Evolutionary conservation across 2,797 vertebrate genomes (phyloP).

Genomic region (Oreochromis mossambicus): DNA sequence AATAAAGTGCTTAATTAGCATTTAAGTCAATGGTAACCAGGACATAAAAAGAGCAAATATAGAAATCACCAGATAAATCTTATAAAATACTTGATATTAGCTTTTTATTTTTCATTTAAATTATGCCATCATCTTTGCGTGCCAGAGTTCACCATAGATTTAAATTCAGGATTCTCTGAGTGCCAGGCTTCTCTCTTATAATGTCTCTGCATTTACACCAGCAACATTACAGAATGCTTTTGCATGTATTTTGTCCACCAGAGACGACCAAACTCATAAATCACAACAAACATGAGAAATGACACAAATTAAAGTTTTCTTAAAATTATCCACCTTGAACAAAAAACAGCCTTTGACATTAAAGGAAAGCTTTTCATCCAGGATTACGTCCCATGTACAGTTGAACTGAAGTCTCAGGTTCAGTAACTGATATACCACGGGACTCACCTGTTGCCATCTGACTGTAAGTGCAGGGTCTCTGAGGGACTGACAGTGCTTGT

Average conservation of each 20-base stretch:
- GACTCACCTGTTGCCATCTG: slow-evolving; percentile 91
- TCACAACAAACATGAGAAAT: background rate
- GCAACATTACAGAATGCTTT: background rate
- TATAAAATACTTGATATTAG: too few relatives aligned
- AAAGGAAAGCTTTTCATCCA: background rate
- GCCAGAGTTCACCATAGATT: background rate
- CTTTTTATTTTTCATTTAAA: too few relatives aligned
- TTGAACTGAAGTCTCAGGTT: background rate
- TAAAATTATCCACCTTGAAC: background rate
- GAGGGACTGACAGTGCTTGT: slow-evolving; percentile 87
- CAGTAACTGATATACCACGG: background rate
- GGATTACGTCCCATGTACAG: background rate
- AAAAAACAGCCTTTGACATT: background rate
- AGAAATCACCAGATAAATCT: too few relatives aligned
- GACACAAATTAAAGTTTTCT: background rate
- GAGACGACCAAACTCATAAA: background rate
- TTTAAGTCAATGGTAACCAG: too few relatives aligned
- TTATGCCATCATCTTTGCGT: background rate
- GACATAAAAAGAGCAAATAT: too few relatives aligned
- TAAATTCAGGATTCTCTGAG: background rate
- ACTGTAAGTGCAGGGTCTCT: slow-evolving; percentile 89
- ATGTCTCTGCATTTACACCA: background rate
- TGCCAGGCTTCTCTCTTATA: background rate
- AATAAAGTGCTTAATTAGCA: background rate
- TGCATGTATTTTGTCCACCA: background rate